These are phyloP conservation scores for Eumacrocentrus americanus DNA, from an alignment of 2,888 invertebrate species.

Conservation along the genomic window DNA sequence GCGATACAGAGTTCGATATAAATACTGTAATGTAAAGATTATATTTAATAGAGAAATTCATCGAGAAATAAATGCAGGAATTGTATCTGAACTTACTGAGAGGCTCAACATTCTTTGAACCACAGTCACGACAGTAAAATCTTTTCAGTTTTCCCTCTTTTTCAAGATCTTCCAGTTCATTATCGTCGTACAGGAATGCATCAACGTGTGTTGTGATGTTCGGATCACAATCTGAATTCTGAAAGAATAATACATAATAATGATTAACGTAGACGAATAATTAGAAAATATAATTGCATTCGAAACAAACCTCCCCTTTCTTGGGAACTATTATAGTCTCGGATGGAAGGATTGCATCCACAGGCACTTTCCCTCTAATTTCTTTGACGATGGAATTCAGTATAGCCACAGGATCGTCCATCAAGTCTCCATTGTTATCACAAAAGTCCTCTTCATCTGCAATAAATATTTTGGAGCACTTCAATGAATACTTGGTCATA, in stretches of 20 bases:
- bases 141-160: conserved; percentile 62
- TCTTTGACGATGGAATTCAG: conserved; percentile 41
- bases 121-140: conserved; percentile 65
- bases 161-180: conserved; percentile 66
- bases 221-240: conserved; percentile 66
- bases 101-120: conserved; percentile 63
- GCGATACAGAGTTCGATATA: conserved; percentile 73
- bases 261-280: not conserved
- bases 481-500: too few relatives aligned
- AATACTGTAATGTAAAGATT: conserved; percentile 59
- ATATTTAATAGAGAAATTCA: conserved; percentile 1
- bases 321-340: conserved; percentile 43
- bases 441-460: not conserved
- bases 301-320: conserved; percentile 44
- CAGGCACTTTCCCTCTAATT: conserved; percentile 44
- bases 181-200: conserved; percentile 74
- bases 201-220: conserved; percentile 70
- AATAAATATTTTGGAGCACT: not conserved
- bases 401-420: conserved; percentile 41
- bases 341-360: conserved; percentile 44
- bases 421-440: conserved; percentile 33
- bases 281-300: not conserved
- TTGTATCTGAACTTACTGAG: conserved; percentile 59
- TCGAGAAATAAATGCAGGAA: conserved; percentile 50
- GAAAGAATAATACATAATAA: conserved; percentile 45